phyloP scores from a whole-genome alignment of 2,113 vertebrate species.

The Laticauda colubrina region DNA sequence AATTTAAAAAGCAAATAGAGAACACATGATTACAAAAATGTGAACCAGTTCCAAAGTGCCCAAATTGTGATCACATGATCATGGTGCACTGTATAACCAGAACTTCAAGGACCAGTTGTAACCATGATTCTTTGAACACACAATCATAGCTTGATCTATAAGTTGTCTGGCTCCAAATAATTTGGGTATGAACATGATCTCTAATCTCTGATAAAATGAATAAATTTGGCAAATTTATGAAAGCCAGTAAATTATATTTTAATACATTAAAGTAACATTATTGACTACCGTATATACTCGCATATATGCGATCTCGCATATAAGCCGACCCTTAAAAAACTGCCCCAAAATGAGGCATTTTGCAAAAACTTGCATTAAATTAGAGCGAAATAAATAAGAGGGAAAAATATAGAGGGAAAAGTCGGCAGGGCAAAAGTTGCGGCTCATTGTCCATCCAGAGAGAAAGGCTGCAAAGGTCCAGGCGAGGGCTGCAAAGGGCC shows the following conservation, averaged over 20 bases:
- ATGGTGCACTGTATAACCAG: neutral
- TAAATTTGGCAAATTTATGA: neutral
- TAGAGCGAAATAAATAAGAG: no score
- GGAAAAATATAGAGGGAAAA: no score
- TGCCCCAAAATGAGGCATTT: no score
- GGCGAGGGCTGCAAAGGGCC: no score
- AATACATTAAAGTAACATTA: neutral
- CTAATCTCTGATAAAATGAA: neutral
- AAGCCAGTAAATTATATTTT: neutral
- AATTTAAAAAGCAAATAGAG: neutral
- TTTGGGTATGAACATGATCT: neutral
- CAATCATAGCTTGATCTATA: neutral
- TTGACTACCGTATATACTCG: neutral
- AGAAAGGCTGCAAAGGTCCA: no score
- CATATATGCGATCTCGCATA: no score
- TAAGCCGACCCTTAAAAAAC: no score
- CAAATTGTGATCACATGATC: neutral
- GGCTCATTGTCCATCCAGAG: no score
- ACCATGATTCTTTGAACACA: neutral
- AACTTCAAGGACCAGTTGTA: neutral
- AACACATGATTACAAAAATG: neutral
- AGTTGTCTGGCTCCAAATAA: neutral
- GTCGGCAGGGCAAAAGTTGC: no score
- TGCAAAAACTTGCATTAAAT: no score
- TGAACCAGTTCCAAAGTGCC: neutral